A percentile compares a stretch with the other conserved stretches of the same genome.
These are phyloP conservation scores for Nylanderia fulva DNA, from an alignment of 1,140 invertebrate species.

Conservation along the genomic window DNA sequence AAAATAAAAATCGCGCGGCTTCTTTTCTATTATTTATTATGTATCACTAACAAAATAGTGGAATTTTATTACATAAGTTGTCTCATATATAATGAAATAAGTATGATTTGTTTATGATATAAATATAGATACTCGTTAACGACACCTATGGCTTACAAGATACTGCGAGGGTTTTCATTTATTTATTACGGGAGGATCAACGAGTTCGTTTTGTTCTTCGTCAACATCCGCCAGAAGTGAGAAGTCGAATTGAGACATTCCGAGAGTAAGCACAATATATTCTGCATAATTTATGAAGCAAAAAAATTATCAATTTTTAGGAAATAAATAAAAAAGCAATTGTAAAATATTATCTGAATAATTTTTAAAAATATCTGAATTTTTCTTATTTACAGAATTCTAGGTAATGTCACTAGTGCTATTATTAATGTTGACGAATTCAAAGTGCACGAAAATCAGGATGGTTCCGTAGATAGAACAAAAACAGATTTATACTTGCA, in stretches of 20 bases:
- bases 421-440: slow-evolving; percentile 98
- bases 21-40: background rate
- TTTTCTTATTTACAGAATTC: slow-evolving; percentile 85
- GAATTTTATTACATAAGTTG: background rate
- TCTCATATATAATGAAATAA: background rate
- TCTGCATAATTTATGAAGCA: background rate
- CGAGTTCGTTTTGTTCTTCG: slow-evolving; percentile 96
- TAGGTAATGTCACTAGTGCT: slow-evolving; percentile 94
- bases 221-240: slow-evolving; percentile 94
- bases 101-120: background rate
- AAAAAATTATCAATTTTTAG: background rate
- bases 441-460: slow-evolving; percentile 95
- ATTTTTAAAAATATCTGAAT: slow-evolving; percentile 46
- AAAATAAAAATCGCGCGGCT: background rate
- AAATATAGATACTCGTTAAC: slow-evolving; percentile 91
- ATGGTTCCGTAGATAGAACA: slow-evolving; percentile 97
- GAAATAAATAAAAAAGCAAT: background rate
- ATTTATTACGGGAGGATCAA: slow-evolving; percentile 96
- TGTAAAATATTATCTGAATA: background rate
- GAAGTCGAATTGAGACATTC: slow-evolving; percentile 92
- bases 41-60: background rate
- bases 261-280: slow-evolving; percentile 89
- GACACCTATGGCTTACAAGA: slow-evolving; percentile 93
- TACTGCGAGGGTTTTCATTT: slow-evolving; percentile 94
- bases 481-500: slow-evolving; percentile 98